phyloP scores from a whole-genome alignment of 2,113 vertebrate species.

The Neofelis nebulosa region DNA sequence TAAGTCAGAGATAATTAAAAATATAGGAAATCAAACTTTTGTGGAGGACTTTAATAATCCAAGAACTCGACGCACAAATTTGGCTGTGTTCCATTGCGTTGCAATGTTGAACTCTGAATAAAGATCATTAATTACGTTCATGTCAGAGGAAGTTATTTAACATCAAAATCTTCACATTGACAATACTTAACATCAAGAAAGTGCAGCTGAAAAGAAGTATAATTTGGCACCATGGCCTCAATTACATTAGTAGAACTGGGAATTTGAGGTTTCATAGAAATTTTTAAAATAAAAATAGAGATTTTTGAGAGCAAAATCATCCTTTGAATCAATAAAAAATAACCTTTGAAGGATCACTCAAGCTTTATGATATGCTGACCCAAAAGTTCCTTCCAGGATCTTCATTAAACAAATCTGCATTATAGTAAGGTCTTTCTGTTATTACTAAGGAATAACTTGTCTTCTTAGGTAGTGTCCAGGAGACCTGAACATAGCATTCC shows the following conservation, averaged over 20 bases:
- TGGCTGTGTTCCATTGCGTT: constrained; percentile 29
- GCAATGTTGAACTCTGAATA: constrained; percentile 48
- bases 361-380: not conserved
- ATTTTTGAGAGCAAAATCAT: not conserved
- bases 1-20: constrained; percentile 71
- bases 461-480: not conserved
- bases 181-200: not conserved
- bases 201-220: not conserved
- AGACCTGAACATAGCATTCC: not conserved
- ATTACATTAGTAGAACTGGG: not conserved
- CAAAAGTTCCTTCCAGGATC: not conserved
- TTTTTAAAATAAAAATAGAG: constrained; percentile 18
- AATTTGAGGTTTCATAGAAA: not conserved
- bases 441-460: not conserved
- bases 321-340: not conserved
- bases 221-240: not conserved
- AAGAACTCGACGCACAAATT: constrained; percentile 48
- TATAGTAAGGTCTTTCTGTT: not conserved
- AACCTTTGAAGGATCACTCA: not conserved
- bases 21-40: constrained; percentile 75
- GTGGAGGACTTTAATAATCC: constrained; percentile 61
- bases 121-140: constrained; percentile 61
- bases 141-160: constrained; percentile 44
- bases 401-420: not conserved
- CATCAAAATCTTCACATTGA: constrained; percentile 23